Percentiles rank a stretch among this genome's conserved stretches.
Conservation (phyloP, 1,140 invertebrate species). For the Eubasilissa regina region DNA sequence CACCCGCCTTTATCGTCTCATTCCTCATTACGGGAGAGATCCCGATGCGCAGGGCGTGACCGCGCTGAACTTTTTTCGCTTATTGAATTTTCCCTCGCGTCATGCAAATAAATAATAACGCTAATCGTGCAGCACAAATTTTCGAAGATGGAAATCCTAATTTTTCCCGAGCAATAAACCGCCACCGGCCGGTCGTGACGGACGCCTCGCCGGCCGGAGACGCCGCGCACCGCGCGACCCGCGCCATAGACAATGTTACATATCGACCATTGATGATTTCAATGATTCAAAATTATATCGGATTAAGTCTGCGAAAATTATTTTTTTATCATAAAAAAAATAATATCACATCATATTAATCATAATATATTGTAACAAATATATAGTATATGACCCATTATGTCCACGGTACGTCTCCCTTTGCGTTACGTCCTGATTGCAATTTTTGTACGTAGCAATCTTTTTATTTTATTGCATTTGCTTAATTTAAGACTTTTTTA, state of each 20-base stretch:
- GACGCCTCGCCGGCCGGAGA: conserved; percentile 7
- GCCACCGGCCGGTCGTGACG: conserved; percentile 22
- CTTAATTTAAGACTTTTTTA: no score
- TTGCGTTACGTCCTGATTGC: no score
- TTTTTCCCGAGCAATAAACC: conserved; percentile 22
- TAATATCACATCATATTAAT: no score
- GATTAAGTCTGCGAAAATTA: neutral
- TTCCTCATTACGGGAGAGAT: neutral
- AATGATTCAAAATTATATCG: neutral
- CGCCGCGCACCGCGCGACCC: no score
- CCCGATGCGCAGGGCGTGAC: conserved; percentile 4
- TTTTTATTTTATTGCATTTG: no score
- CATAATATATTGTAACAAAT: no score
- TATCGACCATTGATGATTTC: conserved; percentile 38
- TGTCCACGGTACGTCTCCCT: no score
- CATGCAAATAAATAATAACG: conserved; percentile 26
- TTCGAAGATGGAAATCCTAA: conserved; percentile 11
- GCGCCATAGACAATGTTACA: conserved; percentile 43
- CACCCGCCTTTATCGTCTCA: neutral
- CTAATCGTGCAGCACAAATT: conserved; percentile 28
- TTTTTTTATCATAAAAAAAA: no score
- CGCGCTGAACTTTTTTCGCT: neutral
- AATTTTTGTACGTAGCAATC: no score
- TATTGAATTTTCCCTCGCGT: conserved; percentile 9
- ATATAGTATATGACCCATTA: no score